Base-by-base conservation (phyloP, 2,797 vertebrate species). In the Coregonus ussuriensis region DNA sequence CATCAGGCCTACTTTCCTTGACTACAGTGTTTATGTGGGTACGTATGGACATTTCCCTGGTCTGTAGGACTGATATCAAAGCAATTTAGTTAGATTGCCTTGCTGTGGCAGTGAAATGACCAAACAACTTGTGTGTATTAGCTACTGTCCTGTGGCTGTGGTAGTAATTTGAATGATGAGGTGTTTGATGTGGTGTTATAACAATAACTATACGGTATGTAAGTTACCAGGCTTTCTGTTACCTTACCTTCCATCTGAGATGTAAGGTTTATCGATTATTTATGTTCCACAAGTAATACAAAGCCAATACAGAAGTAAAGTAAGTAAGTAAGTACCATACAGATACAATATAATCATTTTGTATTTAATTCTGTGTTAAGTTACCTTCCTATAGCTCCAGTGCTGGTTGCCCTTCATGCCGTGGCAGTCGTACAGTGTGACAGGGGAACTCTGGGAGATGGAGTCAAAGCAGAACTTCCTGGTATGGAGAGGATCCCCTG, bases 391-490 rank as follows among this genome's bases (percentile, higher is more conserved):
- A 85, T 97, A 95, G 74, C 93, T 94, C 96, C 96, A 97, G 86
- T 95, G 91, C 91, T 97, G 96, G 88, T 97, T 97, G 18, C 96
- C 96, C 86, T 94, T 96, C 96, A 97, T 96, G 67, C 96, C 96
- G 0, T 97, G 96, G 75, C 96, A 97, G 89, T 97, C 96, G n/a
- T 96, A 97, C 14, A 97, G 92, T 0, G 95, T 97, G 86, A 96
- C 92, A 0, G 94, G 89, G 83, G 95, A 96, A 74, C 84, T 95
- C 88, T 94, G 93, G 0, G 96, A 96, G 84, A 96, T 84, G 0
- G 96, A 94, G 0, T 97, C 96, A 0, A 97, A 95, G 88, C 96
- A 97, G 91, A 96, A 95, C 76, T 97, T 97, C 16, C 96, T 93
- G 65, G 95, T 96, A 86, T 97, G 96, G 73, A 97, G 90, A 0